Evolutionary conservation across 2,888 invertebrate genomes (phyloP).

Genomic region (Iphiclides podalirius): DNA sequence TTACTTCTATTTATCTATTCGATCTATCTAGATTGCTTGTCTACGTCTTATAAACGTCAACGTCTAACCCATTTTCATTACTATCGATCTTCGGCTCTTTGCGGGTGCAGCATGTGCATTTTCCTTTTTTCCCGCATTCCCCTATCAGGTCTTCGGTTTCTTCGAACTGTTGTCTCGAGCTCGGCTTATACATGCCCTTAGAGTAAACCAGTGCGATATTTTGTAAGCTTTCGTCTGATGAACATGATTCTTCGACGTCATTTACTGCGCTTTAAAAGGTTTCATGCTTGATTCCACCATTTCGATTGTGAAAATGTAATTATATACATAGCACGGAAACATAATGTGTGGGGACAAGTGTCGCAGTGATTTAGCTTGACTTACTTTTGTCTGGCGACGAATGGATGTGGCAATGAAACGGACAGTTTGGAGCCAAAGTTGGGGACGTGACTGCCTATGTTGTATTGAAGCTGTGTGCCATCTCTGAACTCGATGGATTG

Average conservation of each 20-base stretch:
- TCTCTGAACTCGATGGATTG: constrained; percentile 79
- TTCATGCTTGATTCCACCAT: constrained; percentile 30
- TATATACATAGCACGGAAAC: no score
- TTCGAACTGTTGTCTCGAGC: no score
- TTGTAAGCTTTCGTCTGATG: no score
- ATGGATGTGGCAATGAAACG: constrained; percentile 81
- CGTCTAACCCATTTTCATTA: constrained; percentile 7
- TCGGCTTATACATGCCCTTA: neutral
- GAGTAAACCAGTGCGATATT: neutral
- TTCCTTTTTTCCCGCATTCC: neutral
- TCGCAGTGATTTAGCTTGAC: no score
- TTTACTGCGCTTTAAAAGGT: constrained; percentile 30
- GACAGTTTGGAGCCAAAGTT: constrained; percentile 89
- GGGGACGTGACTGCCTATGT: constrained; percentile 79
- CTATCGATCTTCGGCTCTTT: neutral
- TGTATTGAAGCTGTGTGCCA: constrained; percentile 79
- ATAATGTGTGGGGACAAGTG: no score
- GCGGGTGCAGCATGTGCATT: neutral
- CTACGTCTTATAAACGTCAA: neutral
- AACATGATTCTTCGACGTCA: constrained; percentile 18
- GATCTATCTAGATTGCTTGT: no score
- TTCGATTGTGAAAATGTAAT: no score
- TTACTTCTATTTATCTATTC: no score
- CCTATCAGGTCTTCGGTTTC: neutral
- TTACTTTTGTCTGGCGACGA: constrained; percentile 63